Conservation (phyloP, 2,888 invertebrate genomes). For the Nephrocerus scutellatus region DNA sequence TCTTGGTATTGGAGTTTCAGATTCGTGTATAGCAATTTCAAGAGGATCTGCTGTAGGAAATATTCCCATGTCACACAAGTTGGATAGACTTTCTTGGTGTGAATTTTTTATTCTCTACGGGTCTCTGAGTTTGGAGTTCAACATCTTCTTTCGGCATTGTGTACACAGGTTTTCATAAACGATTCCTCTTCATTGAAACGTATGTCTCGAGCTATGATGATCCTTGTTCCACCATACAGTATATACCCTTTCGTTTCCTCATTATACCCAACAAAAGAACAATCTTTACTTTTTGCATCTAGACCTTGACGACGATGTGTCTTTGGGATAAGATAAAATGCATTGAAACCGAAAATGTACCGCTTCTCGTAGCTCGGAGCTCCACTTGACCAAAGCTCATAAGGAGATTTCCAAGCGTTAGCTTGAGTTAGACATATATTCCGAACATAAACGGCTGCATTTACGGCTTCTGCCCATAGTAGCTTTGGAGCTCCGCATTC, state of each 20-base stretch:
- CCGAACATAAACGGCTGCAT: constrained; percentile 1
- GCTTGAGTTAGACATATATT: constrained; percentile 3
- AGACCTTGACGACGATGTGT: constrained; percentile 8
- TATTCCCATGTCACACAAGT: background rate
- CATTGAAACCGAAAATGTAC: constrained; percentile 9
- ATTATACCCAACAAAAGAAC: constrained; percentile 9
- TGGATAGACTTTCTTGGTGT: constrained; percentile 5
- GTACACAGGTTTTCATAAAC: too few relatives aligned
- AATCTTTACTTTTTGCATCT: too few relatives aligned
- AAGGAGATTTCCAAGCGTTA: constrained; percentile 7
- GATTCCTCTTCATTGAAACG: too few relatives aligned
- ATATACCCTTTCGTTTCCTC: constrained; percentile 10
- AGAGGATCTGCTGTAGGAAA: constrained; percentile 4
- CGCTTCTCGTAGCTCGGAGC: constrained; percentile 4
- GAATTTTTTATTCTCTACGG: constrained; percentile 1
- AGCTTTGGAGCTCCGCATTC: constrained; percentile 7
- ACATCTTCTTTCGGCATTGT: background rate
- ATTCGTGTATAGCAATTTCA: constrained; percentile 1
- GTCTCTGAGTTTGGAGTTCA: background rate
- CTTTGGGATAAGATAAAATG: constrained; percentile 8
- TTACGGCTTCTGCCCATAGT: constrained; percentile 8
- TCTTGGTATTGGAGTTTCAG: too few relatives aligned
- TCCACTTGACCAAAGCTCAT: constrained; percentile 6
- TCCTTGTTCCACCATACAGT: too few relatives aligned
- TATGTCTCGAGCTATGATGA: too few relatives aligned